Evolutionary conservation across 1,140 invertebrate species (phyloP), one percentile per base, ranked within the genome.

Genomic region (Semibalanus balanoides): DNA sequence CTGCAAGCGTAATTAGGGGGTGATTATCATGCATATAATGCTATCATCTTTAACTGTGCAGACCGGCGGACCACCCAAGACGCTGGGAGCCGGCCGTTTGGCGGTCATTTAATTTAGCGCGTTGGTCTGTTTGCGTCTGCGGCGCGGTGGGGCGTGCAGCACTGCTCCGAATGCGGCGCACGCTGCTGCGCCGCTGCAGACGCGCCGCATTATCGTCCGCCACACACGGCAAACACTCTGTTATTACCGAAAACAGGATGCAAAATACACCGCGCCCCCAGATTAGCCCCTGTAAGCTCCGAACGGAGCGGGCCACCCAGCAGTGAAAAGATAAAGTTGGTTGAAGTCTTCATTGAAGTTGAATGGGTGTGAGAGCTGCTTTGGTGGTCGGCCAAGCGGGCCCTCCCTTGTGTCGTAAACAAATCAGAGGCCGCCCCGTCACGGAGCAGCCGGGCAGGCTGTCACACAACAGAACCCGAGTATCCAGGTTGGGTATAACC

Each of bases 21-120:
- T 64, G 51, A 64, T 64, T 64, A 64, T 64, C 51, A 64, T 64
- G 51, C 51, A 64, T 64, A 64, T 64, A 64, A 64, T 64, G 51
- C 51, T 64, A 64, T 64, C 51, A 64, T 64, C 51, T 64, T 64
- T 64, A 64, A 64, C 51, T 64, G 51, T 64, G 51, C 51, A 64
- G 51, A 17, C 51, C 22, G 51, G 51, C 51, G 51, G 51, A 64
- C 51, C 51, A 64, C 51, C 7, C 51, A 64, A 7, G 51, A 25
- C 22, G 51, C 51, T 19, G 14, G 22, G 11, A 64, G 14, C 51
- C 51, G 22, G 51, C 22, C 51, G 51, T 7, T 64, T 64, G 14
- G 51, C 51, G 51, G 51, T 1, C 51, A 25, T 25, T 64, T 64
- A 64, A 64, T 64, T 64, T 64, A 19, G 51, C 51, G 51, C 51